Base-by-base conservation (phyloP, 2,888 invertebrate genomes). In the Pediacus dermestoides region DNA sequence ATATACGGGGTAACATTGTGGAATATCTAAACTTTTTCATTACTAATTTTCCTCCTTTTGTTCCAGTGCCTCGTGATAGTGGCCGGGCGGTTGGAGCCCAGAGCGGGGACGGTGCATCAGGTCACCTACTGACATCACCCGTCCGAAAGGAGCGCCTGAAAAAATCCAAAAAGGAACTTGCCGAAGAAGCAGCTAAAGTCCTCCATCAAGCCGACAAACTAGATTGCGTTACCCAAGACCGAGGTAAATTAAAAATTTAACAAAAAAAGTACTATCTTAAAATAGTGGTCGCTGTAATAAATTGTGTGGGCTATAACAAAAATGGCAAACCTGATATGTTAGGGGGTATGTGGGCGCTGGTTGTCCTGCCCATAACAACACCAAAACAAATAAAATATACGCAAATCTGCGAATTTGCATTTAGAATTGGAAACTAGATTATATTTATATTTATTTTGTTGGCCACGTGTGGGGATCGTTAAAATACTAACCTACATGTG, bases 101-200 rank as follows among this genome's bases (percentile, higher is more conserved):
- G 50, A 70, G 62, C 48, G 70, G 70, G 50, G 71, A 73, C 66
- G 71, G 71, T 47, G 67, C 72, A 53, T 67, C 71, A 48, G 60
- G 59, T 37, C 69, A 69, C 53, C 57, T 72, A 52, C 64, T 69
- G 48, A 60, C 70, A 30, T 67, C 71, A 36, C 72, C 74, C 18
- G 68, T 77, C 27, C 72, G 74, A 50, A 74, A 74, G 50, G 77
- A 80, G 63, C 77, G 82, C 44, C 81, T 85, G 52, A 78, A 80
- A 31, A 80, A 82, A 58, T 82, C 85, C 38, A 81, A 82, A 60
- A 75, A 82, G 60, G 80, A 84, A 61, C 74, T 88, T 30, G 82
- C 82, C 30, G 76, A 83, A 59, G 88, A 88, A 72, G 85, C 85
- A 16, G 85, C 84, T 45, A 74, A 77, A 58, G 85, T 88, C 16